Percentiles rank a stretch among this genome's conserved stretches.
Conservation (phyloP, 2,797 vertebrate genomes). For the Neopelma chrysocephalum region DNA sequence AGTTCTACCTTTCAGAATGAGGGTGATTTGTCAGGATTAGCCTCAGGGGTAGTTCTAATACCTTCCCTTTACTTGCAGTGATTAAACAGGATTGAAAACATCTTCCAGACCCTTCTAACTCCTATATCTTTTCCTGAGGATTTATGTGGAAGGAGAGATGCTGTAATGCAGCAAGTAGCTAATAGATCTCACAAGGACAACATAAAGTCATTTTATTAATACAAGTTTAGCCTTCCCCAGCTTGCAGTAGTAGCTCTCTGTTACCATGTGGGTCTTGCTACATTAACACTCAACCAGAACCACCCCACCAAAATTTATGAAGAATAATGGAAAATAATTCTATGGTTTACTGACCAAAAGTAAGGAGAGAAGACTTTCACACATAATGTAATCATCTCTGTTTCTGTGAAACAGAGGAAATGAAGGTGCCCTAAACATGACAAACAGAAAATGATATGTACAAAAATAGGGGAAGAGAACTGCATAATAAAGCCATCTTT, state of each 20-base stretch:
- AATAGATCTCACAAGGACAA: constrained; percentile 48
- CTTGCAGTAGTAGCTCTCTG: background rate
- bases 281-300: constrained; percentile 2
- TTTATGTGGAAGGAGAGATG: constrained; percentile 11
- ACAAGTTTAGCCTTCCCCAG: background rate
- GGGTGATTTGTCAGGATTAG: constrained; percentile 28
- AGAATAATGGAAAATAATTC: constrained; percentile 49
- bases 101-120: background rate
- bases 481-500: constrained; percentile 52
- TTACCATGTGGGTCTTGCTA: background rate
- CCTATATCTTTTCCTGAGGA: constrained; percentile 8
- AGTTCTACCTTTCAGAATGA: background rate
- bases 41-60: constrained; percentile 27
- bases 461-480: constrained; percentile 27
- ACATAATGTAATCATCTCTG: constrained; percentile 23
- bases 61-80: constrained; percentile 15
- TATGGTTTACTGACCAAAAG: constrained; percentile 21
- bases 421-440: constrained; percentile 59
- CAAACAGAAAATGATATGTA: constrained; percentile 38
- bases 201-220: constrained; percentile 38
- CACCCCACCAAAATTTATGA: background rate
- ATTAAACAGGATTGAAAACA: constrained; percentile 43
- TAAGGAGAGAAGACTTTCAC: background rate
- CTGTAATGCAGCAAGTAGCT: constrained; percentile 17
- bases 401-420: constrained; percentile 41